These are phyloP conservation scores for Anolis carolinensis DNA, from an alignment of 2,113 vertebrate species.

Conservation along the genomic window DNA sequence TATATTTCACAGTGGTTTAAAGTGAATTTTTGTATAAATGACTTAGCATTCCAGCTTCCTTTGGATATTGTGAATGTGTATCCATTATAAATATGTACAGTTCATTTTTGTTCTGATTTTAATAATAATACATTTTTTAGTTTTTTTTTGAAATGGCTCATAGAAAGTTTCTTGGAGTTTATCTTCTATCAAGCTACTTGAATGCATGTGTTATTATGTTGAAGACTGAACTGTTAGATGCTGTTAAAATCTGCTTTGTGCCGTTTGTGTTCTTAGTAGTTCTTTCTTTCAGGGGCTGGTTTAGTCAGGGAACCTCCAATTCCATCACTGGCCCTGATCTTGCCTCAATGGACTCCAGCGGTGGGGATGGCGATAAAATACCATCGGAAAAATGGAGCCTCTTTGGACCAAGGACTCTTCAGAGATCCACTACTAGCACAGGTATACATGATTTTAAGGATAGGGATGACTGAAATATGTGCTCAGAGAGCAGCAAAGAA, in stretches of 20 bases:
- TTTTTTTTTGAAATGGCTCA: neutral
- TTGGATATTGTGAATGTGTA: neutral
- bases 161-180: neutral
- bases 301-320: conserved; percentile 79
- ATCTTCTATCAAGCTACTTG: neutral
- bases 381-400: conserved; percentile 87
- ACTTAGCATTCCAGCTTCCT: neutral
- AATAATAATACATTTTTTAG: neutral
- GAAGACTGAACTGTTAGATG: neutral
- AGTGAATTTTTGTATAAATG: neutral
- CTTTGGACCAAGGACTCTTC: conserved; percentile 86
- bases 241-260: neutral
- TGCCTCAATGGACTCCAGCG: conserved; percentile 71
- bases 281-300: conserved; percentile 82
- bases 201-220: neutral
- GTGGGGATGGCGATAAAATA: conserved; percentile 77
- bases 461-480: neutral
- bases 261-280: neutral
- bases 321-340: conserved; percentile 77
- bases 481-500: neutral
- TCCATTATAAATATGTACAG: neutral
- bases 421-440: conserved; percentile 88
- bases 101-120: neutral
- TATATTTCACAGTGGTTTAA: conserved; percentile 50
- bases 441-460: conserved; percentile 65